Conservation (phyloP, 2,888 invertebrate species). For the Cotesia congregata region DNA sequence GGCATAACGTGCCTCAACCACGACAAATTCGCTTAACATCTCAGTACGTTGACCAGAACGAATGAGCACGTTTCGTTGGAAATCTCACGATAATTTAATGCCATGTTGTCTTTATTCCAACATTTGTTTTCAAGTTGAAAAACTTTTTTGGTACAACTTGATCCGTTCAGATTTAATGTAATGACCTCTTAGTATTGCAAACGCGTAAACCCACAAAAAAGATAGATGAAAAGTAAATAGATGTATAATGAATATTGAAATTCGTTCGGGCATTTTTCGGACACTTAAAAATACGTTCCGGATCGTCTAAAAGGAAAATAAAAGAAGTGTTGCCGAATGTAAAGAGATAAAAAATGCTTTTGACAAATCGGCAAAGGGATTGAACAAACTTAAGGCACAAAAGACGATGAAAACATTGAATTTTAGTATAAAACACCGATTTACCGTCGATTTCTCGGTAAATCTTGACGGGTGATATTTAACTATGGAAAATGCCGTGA, state of each 20-base stretch:
- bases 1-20: constrained; percentile 22
- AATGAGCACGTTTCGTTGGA: constrained; percentile 35
- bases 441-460: constrained; percentile 46
- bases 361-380: constrained; percentile 11
- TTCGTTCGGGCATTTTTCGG: background rate
- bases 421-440: constrained; percentile 37
- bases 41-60: constrained; percentile 34
- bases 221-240: background rate
- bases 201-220: background rate
- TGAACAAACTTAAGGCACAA: background rate
- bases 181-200: background rate
- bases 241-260: background rate
- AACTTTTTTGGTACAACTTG: too few species aligned
- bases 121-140: too few species aligned
- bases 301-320: background rate
- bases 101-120: background rate
- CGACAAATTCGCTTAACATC: constrained; percentile 35
- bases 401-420: constrained; percentile 17
- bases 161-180: background rate
- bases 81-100: constrained; percentile 22
- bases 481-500: constrained; percentile 44
- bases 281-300: constrained; percentile 10
- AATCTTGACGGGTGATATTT: constrained; percentile 41
- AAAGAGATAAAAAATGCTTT: background rate
- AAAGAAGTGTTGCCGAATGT: background rate